These are phyloP conservation scores for Amiota mariae DNA, from an alignment of 2,888 invertebrate genomes.

Conservation along the genomic window DNA sequence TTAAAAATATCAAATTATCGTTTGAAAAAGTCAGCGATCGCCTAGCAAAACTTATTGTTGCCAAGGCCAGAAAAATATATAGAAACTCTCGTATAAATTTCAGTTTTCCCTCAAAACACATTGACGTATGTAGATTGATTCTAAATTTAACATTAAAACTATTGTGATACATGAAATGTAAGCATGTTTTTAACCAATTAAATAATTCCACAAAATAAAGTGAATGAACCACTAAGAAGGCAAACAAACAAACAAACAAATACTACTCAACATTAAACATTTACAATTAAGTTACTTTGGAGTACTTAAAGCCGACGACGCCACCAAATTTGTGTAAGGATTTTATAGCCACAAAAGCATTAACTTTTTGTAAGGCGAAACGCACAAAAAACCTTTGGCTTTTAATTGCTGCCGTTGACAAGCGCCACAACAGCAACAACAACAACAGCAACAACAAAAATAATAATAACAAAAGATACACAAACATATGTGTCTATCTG, in stretches of 20 bases:
- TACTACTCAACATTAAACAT: conserved; percentile 21
- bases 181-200: conserved; percentile 53
- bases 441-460: background rate
- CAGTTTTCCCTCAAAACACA: no score
- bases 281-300: conserved; percentile 50
- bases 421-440: conserved; percentile 36
- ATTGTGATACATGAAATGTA: no score
- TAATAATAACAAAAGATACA: conserved; percentile 1
- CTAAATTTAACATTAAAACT: no score
- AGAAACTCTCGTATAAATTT: no score
- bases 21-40: no score
- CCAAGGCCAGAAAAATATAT: no score
- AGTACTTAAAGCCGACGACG: background rate
- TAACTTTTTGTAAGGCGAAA: background rate
- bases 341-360: background rate
- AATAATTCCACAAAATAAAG: conserved; percentile 71
- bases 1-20: no score
- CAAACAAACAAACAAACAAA: conserved; percentile 61
- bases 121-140: no score
- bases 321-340: background rate
- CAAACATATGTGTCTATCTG: background rate
- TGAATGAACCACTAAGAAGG: conserved; percentile 69
- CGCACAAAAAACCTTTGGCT: conserved; percentile 38
- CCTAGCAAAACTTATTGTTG: no score
- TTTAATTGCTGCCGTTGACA: conserved; percentile 61